These are phyloP conservation scores for Clinocottus analis DNA, from an alignment of 2,113 vertebrate species.

Conservation along the genomic window DNA sequence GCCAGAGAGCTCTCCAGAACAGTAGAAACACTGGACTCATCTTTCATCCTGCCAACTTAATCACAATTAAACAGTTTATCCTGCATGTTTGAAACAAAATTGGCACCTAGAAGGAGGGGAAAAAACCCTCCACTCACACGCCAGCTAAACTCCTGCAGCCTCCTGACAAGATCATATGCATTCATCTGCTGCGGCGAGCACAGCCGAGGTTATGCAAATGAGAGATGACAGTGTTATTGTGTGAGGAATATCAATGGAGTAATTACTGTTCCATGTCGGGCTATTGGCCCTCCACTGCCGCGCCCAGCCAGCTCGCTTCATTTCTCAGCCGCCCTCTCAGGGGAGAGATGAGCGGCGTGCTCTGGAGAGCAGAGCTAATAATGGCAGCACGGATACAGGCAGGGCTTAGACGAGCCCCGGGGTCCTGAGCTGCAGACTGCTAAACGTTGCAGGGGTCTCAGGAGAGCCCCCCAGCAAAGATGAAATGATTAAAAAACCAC, in stretches of 20 bases:
- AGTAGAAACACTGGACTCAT: constrained; percentile 33
- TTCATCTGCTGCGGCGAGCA: constrained; percentile 85
- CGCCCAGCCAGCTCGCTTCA: constrained; percentile 90
- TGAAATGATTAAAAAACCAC: constrained; percentile 99
- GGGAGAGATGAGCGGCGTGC: constrained; percentile 92
- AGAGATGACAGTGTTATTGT: constrained; percentile 99
- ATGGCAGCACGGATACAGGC: constrained; percentile 94
- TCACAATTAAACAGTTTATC: constrained; percentile 65
- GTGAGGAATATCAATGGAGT: constrained; percentile 99
- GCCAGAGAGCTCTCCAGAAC: constrained; percentile 14
- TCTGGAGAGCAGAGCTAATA: constrained; percentile 99
- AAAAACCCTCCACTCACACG: constrained; percentile 69
- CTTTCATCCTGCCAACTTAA: constrained; percentile 45
- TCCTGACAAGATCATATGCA: constrained; percentile 89
- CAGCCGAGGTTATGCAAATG: constrained; percentile 98
- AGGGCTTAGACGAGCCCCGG: constrained; percentile 92
- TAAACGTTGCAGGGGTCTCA: constrained; percentile 94
- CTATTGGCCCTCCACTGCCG: constrained; percentile 83
- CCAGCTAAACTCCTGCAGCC: constrained; percentile 87
- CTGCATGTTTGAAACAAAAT: constrained; percentile 46
- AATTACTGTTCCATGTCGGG: constrained; percentile 98
- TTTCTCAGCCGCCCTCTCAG: constrained; percentile 93
- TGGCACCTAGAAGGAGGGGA: constrained; percentile 53
- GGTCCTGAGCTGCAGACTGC: constrained; percentile 96
- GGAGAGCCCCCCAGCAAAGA: constrained; percentile 90